A percentile compares a stretch with the other conserved stretches of the same genome.
Evolutionary conservation across 2,797 vertebrate species (phyloP).

Genomic region (Hephaestus fuliginosus): DNA sequence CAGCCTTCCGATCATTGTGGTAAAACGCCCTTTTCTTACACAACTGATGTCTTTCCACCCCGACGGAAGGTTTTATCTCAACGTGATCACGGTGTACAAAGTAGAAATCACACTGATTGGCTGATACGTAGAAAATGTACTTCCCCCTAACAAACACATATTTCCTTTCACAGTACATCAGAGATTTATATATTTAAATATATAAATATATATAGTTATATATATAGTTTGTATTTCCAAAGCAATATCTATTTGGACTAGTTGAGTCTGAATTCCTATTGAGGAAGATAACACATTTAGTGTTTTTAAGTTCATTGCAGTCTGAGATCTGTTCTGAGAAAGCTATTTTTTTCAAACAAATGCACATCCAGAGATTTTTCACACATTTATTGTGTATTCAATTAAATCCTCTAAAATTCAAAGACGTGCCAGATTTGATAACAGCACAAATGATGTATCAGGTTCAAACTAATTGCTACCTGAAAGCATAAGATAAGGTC

Average conservation of each 20-base stretch:
- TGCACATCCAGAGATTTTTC: neutral
- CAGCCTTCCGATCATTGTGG: constrained; percentile 27
- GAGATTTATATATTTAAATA: neutral
- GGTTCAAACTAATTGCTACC: no score
- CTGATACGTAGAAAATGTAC: neutral
- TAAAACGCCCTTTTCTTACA: neutral
- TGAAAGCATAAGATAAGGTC: no score
- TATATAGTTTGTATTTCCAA: neutral
- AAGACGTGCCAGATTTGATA: no score
- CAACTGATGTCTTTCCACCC: neutral
- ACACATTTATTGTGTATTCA: no score
- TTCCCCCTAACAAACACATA: neutral
- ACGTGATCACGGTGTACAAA: neutral
- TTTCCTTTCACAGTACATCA: neutral
- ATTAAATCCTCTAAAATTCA: no score
- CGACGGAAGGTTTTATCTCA: neutral
- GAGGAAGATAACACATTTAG: neutral
- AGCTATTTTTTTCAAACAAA: neutral
- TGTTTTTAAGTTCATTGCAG: no score
- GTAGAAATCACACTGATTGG: constrained; percentile 31
- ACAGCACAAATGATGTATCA: no score
- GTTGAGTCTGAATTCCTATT: neutral
- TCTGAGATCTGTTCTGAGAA: neutral
- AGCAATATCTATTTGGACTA: neutral
- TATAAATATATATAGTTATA: neutral